A percentile compares a stretch with the other conserved stretches of the same genome.
Evolutionary conservation across 2,113 vertebrate genomes (phyloP).

Genomic region (Perca schrenkii): DNA sequence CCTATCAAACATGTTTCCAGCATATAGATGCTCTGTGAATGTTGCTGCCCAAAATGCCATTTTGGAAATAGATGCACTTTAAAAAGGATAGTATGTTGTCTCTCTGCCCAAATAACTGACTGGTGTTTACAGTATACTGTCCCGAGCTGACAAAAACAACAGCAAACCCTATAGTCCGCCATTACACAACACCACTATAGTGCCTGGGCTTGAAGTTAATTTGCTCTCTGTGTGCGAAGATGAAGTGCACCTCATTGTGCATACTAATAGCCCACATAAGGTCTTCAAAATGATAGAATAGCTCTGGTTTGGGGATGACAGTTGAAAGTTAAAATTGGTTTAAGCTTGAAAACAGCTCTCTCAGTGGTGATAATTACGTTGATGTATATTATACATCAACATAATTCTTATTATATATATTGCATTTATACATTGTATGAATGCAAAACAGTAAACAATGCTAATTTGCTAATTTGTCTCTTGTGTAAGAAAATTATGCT

Average conservation of each 20-base stretch:
- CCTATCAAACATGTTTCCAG: slow-evolving; percentile 40
- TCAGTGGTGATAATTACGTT: slow-evolving; percentile 48
- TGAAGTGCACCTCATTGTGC: slow-evolving; percentile 73
- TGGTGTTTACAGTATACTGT: slow-evolving; percentile 31
- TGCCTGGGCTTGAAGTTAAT: slow-evolving; percentile 70
- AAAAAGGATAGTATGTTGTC: background rate
- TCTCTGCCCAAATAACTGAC: slow-evolving; percentile 16
- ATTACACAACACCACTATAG: slow-evolving; percentile 55
- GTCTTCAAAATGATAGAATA: slow-evolving; percentile 66
- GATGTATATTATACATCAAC: slow-evolving; percentile 28
- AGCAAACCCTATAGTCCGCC: slow-evolving; percentile 31
- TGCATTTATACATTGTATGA: no score
- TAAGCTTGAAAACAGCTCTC: slow-evolving; percentile 45
- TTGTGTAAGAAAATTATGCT: background rate
- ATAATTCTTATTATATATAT: no score
- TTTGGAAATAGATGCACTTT: slow-evolving; percentile 25
- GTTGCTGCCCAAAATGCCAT: slow-evolving; percentile 19
- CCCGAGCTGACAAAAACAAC: slow-evolving; percentile 31
- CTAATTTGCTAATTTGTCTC: slow-evolving; percentile 45
- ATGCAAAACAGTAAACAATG: slow-evolving; percentile 55
- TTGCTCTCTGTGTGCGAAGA: slow-evolving; percentile 66
- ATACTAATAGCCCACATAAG: slow-evolving; percentile 69
- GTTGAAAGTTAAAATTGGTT: slow-evolving; percentile 64
- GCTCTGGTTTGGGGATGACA: slow-evolving; percentile 63
- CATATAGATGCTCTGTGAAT: slow-evolving; percentile 20